Conservation (phyloP, 2,797 vertebrate species). For the Alectoris magna region DNA sequence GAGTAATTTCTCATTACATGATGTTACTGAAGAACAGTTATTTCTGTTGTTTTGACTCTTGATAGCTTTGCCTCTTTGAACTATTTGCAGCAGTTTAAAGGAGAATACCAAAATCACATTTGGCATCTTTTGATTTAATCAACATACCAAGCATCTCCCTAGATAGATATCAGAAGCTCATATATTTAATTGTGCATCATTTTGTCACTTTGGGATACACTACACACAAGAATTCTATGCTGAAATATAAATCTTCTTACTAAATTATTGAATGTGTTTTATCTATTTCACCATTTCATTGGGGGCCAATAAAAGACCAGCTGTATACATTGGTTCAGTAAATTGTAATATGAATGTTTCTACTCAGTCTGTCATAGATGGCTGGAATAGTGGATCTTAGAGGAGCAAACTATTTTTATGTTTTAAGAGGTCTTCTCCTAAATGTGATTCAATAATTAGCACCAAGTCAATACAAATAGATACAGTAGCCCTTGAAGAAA, state of each 20-base stretch:
- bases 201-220: not conserved
- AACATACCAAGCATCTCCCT: not conserved
- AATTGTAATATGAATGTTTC: not conserved
- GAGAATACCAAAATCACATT: not conserved
- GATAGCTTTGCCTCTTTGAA: not conserved
- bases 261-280: fast-evolving
- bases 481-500: not conserved
- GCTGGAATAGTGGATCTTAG: not conserved
- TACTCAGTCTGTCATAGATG: not conserved
- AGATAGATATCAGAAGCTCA: not conserved
- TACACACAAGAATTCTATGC: not conserved
- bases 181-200: not conserved
- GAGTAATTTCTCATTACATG: not conserved
- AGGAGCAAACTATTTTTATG: not conserved
- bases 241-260: not conserved
- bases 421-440: not conserved
- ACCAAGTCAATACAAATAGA: not conserved
- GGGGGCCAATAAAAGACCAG: not conserved
- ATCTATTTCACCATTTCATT: not conserved
- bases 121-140: not conserved
- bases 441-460: not conserved
- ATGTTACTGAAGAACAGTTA: not conserved
- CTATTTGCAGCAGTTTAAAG: not conserved
- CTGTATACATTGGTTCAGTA: not conserved
- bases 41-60: not conserved